Evolutionary conservation across 2,888 invertebrate genomes (phyloP), one percentile per base, ranked within the genome.

Genomic region (Antitype chi): DNA sequence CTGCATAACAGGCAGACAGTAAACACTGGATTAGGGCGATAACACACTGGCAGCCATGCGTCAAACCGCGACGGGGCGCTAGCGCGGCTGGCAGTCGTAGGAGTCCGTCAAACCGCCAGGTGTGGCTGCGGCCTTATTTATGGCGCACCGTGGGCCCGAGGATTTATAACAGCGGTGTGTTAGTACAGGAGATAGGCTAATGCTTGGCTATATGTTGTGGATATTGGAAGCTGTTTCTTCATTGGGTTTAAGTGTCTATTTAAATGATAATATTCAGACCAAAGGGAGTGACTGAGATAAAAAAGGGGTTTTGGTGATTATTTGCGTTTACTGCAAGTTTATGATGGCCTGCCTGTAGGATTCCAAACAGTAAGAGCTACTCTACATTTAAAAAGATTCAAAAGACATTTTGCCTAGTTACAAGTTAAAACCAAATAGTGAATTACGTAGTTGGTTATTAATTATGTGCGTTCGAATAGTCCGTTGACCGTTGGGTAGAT

Each of bases 81-180:
- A 38, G 70, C 28, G 71, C 73, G 70, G 72, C 72, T 71, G 20
- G 73, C 38, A 74, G 68, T 91, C 93, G 94, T 94, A 93, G 94
- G 94, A 91, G 94, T 94, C 93, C 92, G 93, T 93, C 94, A 92
- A 89, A 82, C 90, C 85, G 91, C 94, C 93, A 93, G 94, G 94
- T 95, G 94, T 93, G 92, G 88, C 89, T 88, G 88, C 87, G 84
- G 89, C 92, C 91, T 94, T 93, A 94, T 95, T 95, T 94, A 95
- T 93, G 84, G 89, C 90, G 79, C 88, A 77, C 90, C 90, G 92
- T 93, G 92, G 92, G 91, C 91, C 82, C 74, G 70, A 76, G 88
- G 93, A 94, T 94, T 94, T 94, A 94, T 92, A 89, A 87, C 89
- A 85, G 83, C 87, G 79, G 88, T 86, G 83, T 78, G 72, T 67